phyloP scores from a whole-genome alignment of 1,140 invertebrate species.

The Cherax destructor region DNA sequence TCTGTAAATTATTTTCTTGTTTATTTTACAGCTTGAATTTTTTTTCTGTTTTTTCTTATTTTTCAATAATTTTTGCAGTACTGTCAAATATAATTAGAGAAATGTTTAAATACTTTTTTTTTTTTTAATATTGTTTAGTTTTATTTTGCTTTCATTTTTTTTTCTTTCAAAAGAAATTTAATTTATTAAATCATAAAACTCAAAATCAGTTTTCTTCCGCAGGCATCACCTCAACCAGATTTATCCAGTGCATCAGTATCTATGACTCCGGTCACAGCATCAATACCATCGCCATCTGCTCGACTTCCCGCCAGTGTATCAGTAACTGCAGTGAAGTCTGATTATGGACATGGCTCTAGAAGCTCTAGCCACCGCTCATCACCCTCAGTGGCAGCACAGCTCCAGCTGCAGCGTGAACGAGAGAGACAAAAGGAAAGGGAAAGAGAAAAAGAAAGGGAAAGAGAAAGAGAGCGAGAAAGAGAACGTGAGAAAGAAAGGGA shows the following conservation, averaged over 20 bases:
- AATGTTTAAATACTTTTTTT: not conserved
- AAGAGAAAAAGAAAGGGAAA: conserved; percentile 58
- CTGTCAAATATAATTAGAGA: not conserved
- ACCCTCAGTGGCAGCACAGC: conserved; percentile 74
- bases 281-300: conserved; percentile 55
- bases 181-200: not conserved
- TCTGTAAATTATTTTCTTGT: not conserved
- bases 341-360: conserved; percentile 74
- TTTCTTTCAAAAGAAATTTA: not conserved
- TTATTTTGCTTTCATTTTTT: not conserved
- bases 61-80: not conserved
- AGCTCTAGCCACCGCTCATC: conserved; percentile 75
- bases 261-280: conserved; percentile 57
- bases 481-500: conserved; percentile 65
- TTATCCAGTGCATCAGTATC: conserved; percentile 66
- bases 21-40: not conserved
- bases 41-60: not conserved
- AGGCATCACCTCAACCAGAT: conserved; percentile 69
- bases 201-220: conserved; percentile 6
- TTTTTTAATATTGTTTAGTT: not conserved
- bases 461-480: conserved; percentile 64
- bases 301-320: conserved; percentile 69
- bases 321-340: conserved; percentile 72
- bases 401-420: conserved; percentile 72
- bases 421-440: conserved; percentile 60